Evolutionary conservation across 2,888 invertebrate species (phyloP).

Genomic region (Eupelmus urozonus): DNA sequence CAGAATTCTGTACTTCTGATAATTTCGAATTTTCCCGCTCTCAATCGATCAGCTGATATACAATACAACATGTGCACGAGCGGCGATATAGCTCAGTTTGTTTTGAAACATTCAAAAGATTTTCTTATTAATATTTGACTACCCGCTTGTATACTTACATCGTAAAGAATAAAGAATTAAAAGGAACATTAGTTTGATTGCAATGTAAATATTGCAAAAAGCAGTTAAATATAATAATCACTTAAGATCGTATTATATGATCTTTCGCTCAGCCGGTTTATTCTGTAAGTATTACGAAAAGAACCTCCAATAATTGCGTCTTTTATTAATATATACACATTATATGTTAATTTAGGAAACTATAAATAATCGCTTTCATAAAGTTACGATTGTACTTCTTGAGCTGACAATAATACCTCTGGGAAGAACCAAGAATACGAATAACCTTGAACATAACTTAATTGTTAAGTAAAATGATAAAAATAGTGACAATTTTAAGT

Average conservation of each 20-base stretch:
- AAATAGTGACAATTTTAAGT: constrained; percentile 32
- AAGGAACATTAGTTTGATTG: constrained; percentile 6
- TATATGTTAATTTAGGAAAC: background rate
- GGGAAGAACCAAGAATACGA: background rate
- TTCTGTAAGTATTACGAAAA: background rate
- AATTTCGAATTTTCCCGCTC: constrained; percentile 30
- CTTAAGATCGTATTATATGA: background rate
- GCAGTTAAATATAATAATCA: constrained; percentile 4
- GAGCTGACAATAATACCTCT: background rate
- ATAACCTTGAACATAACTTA: background rate
- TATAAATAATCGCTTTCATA: background rate
- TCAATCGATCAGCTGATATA: constrained; percentile 1
- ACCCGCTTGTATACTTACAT: background rate
- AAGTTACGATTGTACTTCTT: background rate
- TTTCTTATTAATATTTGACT: constrained; percentile 10
- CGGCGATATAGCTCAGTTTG: constrained; percentile 16
- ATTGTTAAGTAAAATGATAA: constrained; percentile 40
- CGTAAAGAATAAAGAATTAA: constrained; percentile 12
- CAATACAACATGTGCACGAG: background rate
- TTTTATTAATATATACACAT: background rate
- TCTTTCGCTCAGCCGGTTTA: background rate
- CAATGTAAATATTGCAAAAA: constrained; percentile 3
- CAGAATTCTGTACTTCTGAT: background rate
- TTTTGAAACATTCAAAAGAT: constrained; percentile 41
- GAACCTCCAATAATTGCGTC: background rate